Base-by-base conservation (phyloP, 2,797 vertebrate species). In the Decapterus maruadsi region DNA sequence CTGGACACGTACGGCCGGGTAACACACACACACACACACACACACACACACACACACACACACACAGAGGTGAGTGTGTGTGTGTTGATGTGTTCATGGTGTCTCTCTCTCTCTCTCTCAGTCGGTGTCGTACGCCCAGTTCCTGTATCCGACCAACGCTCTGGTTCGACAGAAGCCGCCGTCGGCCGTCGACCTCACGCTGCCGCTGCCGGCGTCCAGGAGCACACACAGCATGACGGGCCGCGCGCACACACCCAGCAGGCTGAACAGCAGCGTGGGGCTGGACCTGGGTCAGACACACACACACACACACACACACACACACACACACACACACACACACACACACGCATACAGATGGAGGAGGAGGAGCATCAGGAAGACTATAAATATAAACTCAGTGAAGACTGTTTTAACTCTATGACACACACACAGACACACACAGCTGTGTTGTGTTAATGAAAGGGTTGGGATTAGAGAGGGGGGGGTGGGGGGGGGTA, bases 71-170 rank as follows among this genome's bases (percentile, higher is more conserved):
- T 34, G 2, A 10, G 46, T 2, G 68, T 57, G 26, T 26, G 26
- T 0, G 8, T 13, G 6, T 2, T 65, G 12, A 42, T 34, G 31
- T 5, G 31, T 6, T 34, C 31, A 34, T 6, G 1, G 4, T 34
- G 31, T 34, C 50, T 46, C 31, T 56, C 2, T 53, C 45, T 38
- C 50, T 42, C 31, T 53, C 2, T 53, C 31, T 55, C 77, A 99
- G 98, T 97, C 98, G 0, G 97, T 99, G 84, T 99, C 98, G 19
- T 99, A 99, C 69, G 97, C 98, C 74, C 96, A 95, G 91, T 99
- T 98, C 92, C 87, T 99, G 55, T 97, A 97, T 59, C 97, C 98
- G 0, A 99, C 98, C 31, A 98, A 99, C 0, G 98, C 98, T 20
- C 93, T 99, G 43, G 96, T 97, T 43, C 91, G 95, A 57, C 95